Conservation (phyloP, 2,797 vertebrate genomes). For the Corythornis leucogaster region DNA sequence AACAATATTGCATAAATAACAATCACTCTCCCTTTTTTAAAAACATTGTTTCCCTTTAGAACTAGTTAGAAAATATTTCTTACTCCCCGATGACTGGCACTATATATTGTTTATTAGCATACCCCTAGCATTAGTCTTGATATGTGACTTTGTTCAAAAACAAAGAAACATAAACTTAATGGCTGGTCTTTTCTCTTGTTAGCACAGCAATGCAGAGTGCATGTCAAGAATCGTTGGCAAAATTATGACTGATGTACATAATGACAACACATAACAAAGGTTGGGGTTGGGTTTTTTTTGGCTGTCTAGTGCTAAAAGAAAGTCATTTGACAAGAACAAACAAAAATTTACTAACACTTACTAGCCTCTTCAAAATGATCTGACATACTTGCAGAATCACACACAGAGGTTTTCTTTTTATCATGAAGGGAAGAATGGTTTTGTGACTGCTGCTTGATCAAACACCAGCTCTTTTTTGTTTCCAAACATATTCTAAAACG, state of each 20-base stretch:
- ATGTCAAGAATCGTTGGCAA: slow-evolving; percentile 73
- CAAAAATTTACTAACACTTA: slow-evolving; percentile 65
- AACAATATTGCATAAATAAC: slow-evolving; percentile 79
- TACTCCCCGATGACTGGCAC: slow-evolving; percentile 80
- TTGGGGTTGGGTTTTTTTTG: neutral
- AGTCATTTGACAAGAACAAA: slow-evolving; percentile 69
- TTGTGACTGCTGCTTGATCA: slow-evolving; percentile 68
- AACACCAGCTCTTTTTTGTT: slow-evolving; percentile 51
- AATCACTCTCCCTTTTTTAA: slow-evolving; percentile 49
- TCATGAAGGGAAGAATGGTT: slow-evolving; percentile 57
- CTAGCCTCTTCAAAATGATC: slow-evolving; percentile 68
- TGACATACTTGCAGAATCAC: slow-evolving; percentile 66
- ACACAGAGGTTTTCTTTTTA: slow-evolving; percentile 57
- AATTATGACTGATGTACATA: slow-evolving; percentile 79
- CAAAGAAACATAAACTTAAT: slow-evolving; percentile 83
- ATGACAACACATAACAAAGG: slow-evolving; percentile 34
- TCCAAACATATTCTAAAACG: slow-evolving; percentile 56
- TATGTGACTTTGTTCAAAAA: slow-evolving; percentile 82
- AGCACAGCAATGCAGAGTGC: slow-evolving; percentile 71
- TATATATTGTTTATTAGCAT: slow-evolving; percentile 85
- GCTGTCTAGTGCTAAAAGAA: slow-evolving; percentile 69
- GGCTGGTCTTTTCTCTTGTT: slow-evolving; percentile 82
- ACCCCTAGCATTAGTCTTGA: slow-evolving; percentile 78
- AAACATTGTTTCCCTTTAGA: slow-evolving; percentile 83
- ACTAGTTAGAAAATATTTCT: slow-evolving; percentile 88